A percentile compares a stretch with the other conserved stretches of the same genome.
These are phyloP conservation scores for Hemithea aestivaria DNA, from an alignment of 2,888 invertebrate species.

Conservation along the genomic window DNA sequence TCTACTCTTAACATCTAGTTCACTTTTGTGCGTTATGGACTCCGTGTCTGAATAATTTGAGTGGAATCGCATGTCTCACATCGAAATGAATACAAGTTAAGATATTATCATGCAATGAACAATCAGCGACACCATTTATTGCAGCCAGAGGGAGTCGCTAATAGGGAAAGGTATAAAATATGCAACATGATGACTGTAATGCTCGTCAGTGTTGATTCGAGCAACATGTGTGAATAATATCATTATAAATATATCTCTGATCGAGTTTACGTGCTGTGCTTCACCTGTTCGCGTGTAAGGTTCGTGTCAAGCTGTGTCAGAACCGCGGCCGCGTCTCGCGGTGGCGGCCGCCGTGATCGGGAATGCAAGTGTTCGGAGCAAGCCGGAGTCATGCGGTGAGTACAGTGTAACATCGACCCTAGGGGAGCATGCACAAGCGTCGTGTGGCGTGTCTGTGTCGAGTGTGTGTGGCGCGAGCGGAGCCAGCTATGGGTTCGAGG, in stretches of 20 bases:
- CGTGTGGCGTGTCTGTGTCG: slow-evolving; percentile 52
- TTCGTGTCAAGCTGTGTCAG: slow-evolving; percentile 73
- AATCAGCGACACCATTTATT: slow-evolving; percentile 65
- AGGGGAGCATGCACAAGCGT: slow-evolving; percentile 70
- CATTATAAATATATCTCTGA: slow-evolving; percentile 32
- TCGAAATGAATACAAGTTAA: slow-evolving; percentile 49
- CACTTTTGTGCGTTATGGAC: slow-evolving; percentile 59
- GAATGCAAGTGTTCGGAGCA: slow-evolving; percentile 73
- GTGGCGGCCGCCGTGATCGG: slow-evolving; percentile 71
- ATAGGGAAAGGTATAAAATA: slow-evolving; percentile 79
- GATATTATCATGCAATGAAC: slow-evolving; percentile 67
- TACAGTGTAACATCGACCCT: slow-evolving; percentile 59
- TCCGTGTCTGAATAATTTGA: slow-evolving; percentile 52
- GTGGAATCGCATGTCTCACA: slow-evolving; percentile 45
- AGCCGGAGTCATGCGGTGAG: slow-evolving; percentile 73
- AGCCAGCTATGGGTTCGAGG: slow-evolving; percentile 69
- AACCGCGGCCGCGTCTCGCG: slow-evolving; percentile 51
- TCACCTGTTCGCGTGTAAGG: slow-evolving; percentile 71
- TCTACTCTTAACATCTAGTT: slow-evolving; percentile 57
- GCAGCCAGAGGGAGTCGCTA: slow-evolving; percentile 68
- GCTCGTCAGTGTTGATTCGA: slow-evolving; percentile 63
- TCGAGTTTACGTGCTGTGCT: slow-evolving; percentile 65
- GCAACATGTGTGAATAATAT: slow-evolving; percentile 57
- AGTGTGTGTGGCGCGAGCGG: slow-evolving; percentile 74
- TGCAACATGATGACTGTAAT: slow-evolving; percentile 71